A percentile compares a stretch with the other conserved stretches of the same genome.
Conservation (phyloP, 2,113 vertebrate species). For the Rhinopomastus cyanomelas region DNA sequence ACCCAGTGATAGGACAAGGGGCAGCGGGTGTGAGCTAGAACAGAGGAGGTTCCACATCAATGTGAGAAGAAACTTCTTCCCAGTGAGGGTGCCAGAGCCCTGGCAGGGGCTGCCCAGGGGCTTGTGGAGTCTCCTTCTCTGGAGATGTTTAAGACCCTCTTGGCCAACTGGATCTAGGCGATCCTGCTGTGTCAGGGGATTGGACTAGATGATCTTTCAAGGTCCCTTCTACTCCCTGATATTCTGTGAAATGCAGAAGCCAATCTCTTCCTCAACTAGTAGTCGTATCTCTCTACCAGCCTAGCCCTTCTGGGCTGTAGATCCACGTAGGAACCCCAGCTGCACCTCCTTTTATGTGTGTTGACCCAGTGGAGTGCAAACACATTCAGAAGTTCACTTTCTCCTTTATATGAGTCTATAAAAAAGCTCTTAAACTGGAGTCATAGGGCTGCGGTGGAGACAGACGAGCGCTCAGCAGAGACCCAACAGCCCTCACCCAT, state of each 20-base stretch:
- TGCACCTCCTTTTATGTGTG: slow-evolving; percentile 71
- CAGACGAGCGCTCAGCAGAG: slow-evolving; percentile 63
- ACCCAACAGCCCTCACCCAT: neutral
- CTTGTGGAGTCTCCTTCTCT: no score
- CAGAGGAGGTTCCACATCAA: no score
- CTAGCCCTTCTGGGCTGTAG: slow-evolving; percentile 45
- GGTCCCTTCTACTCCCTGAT: no score
- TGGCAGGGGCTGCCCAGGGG: no score
- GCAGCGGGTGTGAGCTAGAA: no score
- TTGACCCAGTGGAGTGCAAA: slow-evolving; percentile 80
- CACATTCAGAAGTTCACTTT: slow-evolving; percentile 80
- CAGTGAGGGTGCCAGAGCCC: no score
- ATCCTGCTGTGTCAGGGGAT: no score
- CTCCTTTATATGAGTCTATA: slow-evolving; percentile 83
- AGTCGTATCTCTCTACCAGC: slow-evolving; percentile 38
- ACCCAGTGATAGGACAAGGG: no score
- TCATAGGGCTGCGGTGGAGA: slow-evolving; percentile 76
- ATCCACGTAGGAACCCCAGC: slow-evolving; percentile 59
- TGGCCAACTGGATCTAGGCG: no score
- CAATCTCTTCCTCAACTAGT: neutral
- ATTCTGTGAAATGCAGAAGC: neutral
- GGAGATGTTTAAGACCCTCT: no score
- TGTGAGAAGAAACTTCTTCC: no score
- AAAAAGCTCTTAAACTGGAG: slow-evolving; percentile 82
- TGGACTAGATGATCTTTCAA: no score